These are phyloP conservation scores for Aptenodytes forsteri DNA, from an alignment of 2,113 vertebrate genomes.

Conservation along the genomic window DNA sequence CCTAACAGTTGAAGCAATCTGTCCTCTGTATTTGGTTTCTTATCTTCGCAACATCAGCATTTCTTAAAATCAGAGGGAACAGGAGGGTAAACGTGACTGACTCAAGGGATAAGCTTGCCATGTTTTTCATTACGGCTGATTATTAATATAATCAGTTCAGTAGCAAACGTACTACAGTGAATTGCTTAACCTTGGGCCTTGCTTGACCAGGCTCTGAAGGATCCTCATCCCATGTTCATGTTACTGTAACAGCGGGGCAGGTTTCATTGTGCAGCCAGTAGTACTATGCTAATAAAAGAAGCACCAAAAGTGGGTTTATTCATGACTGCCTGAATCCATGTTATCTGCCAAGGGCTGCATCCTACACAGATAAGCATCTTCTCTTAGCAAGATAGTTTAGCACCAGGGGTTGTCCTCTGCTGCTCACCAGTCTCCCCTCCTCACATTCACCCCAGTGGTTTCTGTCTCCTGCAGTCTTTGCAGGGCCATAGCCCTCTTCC, in stretches of 20 bases:
- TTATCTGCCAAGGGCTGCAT: neutral
- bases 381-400: neutral
- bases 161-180: neutral
- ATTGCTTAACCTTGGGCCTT: constrained; percentile 4
- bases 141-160: constrained; percentile 3
- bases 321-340: neutral
- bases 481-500: neutral
- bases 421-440: neutral
- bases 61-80: constrained; percentile 12
- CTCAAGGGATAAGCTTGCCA: neutral
- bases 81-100: neutral
- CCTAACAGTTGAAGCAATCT: neutral
- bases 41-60: neutral
- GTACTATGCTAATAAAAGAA: neutral
- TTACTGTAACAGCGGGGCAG: neutral
- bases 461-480: neutral
- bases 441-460: neutral
- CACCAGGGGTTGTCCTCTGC: neutral
- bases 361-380: neutral
- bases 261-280: neutral
- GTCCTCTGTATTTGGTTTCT: neutral
- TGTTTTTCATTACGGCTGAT: constrained; percentile 1
- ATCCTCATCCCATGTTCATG: neutral
- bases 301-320: neutral
- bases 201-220: neutral